Base-by-base conservation (phyloP, 2,113 vertebrate species). In the Oxyruncus cristatus region DNA sequence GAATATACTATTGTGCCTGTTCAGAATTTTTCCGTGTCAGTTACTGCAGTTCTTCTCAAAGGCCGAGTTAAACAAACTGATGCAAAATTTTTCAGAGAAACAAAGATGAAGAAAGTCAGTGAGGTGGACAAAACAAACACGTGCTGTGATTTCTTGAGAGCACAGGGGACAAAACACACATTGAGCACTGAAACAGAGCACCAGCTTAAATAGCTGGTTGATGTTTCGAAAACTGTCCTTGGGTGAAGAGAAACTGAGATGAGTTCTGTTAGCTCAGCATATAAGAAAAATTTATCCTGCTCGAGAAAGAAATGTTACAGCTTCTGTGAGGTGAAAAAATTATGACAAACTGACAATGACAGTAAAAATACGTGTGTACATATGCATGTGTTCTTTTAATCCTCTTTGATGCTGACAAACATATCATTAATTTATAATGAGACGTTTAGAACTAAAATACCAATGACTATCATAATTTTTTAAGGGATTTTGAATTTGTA, bases 301-400 rank as follows among this genome's bases (percentile, higher is more conserved):
- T 63, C 2, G 18, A 47, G 35, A 68, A 77, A 49, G 33, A 81
- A 52, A 42, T 42, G 53, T 76, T 33, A 73, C 13, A 62, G 21
- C 21, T 89, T 46, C 52, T 59, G 4, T 2, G 8, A 77, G 16
- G 28, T 16, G 14, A 30, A 76, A 37, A 65, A 67, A 90, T 15
- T 1, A 56, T 16, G 32, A 76, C 14, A 55, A 85, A 80, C n/a
- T 41, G 37, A 59, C 27, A 85, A 3, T 16, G n/a, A 65, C 32
- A 76, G 14, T 49, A 83, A 73, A 80, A 82, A 76, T 28, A 42
- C 0, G 5, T 2, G 3, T 1, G 0, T 15, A 37, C 4, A 1
- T 50, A 46, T 47, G 6, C 8, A 27, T 30, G 21, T 32, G 12
- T 26, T 74, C 55, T 71, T 76, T 91, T 58, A 84, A n/a, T 22